Evolutionary conservation across 1,140 invertebrate species (phyloP), one percentile per base, ranked within the genome.

Genomic region (Drosophila subobscura): DNA sequence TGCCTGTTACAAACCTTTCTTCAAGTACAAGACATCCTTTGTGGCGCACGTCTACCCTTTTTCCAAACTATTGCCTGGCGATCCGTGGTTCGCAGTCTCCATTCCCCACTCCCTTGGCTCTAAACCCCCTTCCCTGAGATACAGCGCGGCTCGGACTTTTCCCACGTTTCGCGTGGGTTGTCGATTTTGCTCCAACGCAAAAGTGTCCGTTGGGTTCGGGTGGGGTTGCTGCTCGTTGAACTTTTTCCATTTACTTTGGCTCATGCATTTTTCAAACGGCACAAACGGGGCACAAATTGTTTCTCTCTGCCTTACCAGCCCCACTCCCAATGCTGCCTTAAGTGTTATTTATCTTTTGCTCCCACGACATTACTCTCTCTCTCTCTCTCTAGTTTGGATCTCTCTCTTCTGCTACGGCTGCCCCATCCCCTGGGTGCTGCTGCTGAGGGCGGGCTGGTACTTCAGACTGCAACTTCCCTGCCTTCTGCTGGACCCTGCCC

Each of bases 181-280:
- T 33, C 29, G 29, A 33, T 33, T 33, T 7, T 33, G 7, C 29
- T n/a, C 50, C 50, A n/a, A 3, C 8, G 29, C 8, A 33, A 33
- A 33, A 33, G 29, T 12, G 33, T 8, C 2, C 10, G 33, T 37
- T 12, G 29, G 22, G 47, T 49, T 41, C n/a, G 37, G 51, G 54
- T 37, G 12, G 46, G 72, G 77, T 86, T 74, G 73, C 65, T 74
- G 72, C 75, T 79, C 63, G 63, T 68, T 72, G 74, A 88, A 88
- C 84, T 88, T 86, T 88, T 88, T 88, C 83, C 83, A 88, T 88
- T 88, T 88, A 88, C 78, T 83, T 88, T 83, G 72, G 78, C 78
- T 88, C 83, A 88, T 88, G 78, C 83, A 88, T 88, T 88, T 88
- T 88, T 88, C 83, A 88, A 88, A 79, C 33, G 33, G 78, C 78